phyloP scores from a whole-genome alignment of 2,888 invertebrate genomes.

The Ametastegia equiseti region DNA sequence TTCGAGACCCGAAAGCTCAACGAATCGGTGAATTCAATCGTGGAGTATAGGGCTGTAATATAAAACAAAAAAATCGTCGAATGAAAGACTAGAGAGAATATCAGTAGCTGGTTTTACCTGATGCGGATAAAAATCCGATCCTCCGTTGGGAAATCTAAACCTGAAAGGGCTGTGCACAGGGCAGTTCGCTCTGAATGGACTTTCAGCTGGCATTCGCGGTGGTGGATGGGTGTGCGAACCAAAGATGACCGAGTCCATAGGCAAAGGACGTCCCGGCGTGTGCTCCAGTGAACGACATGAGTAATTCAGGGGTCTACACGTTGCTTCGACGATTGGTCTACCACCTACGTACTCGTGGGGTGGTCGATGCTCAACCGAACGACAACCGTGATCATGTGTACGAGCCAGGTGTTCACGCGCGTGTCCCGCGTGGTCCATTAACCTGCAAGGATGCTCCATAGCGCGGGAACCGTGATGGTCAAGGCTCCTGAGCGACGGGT shows the following conservation, averaged over 20 bases:
- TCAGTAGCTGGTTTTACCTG: constrained; percentile 67
- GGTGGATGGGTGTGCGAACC: constrained; percentile 77
- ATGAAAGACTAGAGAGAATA: not conserved
- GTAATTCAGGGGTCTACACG: constrained; percentile 65
- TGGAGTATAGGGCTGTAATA: not conserved
- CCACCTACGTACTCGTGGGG: constrained; percentile 60
- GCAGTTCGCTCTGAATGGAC: constrained; percentile 79
- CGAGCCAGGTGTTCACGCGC: constrained; percentile 68
- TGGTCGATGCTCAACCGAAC: constrained; percentile 69
- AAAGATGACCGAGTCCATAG: constrained; percentile 76
- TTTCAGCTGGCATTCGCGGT: constrained; percentile 77
- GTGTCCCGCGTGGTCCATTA: constrained; percentile 69
- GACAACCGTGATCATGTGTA: constrained; percentile 69
- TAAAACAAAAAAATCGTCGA: not conserved
- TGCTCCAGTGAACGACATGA: constrained; percentile 72
- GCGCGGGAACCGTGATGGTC: constrained; percentile 66
- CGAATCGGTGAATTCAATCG: not conserved
- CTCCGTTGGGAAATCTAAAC: constrained; percentile 79
- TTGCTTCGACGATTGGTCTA: constrained; percentile 65
- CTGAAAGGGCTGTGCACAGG: constrained; percentile 88
- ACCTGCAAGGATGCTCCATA: constrained; percentile 70
- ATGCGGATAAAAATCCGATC: constrained; percentile 76
- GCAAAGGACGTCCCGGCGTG: constrained; percentile 76
- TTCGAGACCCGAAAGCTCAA: not conserved
- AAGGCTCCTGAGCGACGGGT: constrained; percentile 55